Conservation (phyloP, 2,888 invertebrate species). For the Tillus elongatus region DNA sequence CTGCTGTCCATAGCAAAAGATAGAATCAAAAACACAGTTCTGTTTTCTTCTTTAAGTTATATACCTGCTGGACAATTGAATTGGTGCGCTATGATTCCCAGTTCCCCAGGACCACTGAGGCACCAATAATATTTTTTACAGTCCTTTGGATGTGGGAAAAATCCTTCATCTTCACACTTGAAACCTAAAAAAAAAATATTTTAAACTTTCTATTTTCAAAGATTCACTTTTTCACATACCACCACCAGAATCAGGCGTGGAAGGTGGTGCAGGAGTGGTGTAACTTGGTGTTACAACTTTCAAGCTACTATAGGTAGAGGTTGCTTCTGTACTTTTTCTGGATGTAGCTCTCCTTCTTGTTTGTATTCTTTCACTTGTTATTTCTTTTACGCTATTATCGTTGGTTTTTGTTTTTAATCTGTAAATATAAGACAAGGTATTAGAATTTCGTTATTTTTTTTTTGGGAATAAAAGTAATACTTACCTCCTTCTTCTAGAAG, state of each 20-base stretch:
- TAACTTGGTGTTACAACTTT: conserved; percentile 41
- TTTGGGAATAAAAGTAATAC: too few species aligned
- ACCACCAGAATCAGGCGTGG: conserved; percentile 81
- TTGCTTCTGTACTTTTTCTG: conserved; percentile 42
- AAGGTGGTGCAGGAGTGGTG: conserved; percentile 72
- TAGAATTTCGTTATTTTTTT: too few species aligned
- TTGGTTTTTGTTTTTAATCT: conserved; percentile 20
- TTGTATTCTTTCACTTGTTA: conserved; percentile 23
- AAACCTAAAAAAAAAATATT: conserved; percentile 53
- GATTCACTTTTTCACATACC: conserved; percentile 44
- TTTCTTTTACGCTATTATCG: conserved; percentile 19
- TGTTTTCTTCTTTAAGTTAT: too few species aligned
- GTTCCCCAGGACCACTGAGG: conserved; percentile 77
- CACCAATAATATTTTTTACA: conserved; percentile 96
- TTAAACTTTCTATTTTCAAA: not conserved
- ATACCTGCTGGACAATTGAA: conserved; percentile 86
- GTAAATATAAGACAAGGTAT: conserved; percentile 1
- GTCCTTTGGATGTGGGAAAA: conserved; percentile 83
- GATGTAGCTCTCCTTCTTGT: conserved; percentile 24
- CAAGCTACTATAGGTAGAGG: conserved; percentile 44
- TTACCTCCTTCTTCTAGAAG: conserved; percentile 27
- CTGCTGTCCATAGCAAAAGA: too few species aligned
- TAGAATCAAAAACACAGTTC: too few species aligned
- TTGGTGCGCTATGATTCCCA: conserved; percentile 84
- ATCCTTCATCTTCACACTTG: conserved; percentile 87